A percentile compares a stretch with the other conserved stretches of the same genome.
Conservation (phyloP, 2,888 invertebrate species). For the Elmis aenea region DNA sequence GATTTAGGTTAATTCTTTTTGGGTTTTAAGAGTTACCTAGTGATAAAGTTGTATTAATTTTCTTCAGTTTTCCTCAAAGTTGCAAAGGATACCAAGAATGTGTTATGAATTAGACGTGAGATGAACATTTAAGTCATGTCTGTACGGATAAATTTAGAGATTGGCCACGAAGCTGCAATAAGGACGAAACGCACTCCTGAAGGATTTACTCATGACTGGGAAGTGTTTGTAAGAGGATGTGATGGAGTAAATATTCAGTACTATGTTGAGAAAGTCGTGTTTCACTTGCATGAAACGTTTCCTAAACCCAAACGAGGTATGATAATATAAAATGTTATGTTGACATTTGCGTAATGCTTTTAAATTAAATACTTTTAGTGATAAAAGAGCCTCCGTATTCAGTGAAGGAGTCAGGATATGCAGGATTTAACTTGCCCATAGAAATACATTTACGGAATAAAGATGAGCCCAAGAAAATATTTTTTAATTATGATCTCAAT, state of each 20-base stretch:
- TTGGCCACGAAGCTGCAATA: conserved; percentile 84
- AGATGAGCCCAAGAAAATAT: conserved; percentile 83
- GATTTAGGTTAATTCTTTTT: no score
- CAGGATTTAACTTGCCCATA: conserved; percentile 85
- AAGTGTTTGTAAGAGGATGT: conserved; percentile 85
- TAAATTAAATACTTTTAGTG: conserved; percentile 54
- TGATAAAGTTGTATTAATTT: no score
- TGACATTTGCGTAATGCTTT: conserved; percentile 35
- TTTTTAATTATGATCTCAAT: conserved; percentile 79
- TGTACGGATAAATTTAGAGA: conserved; percentile 80
- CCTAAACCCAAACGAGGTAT: conserved; percentile 86
- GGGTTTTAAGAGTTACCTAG: no score
- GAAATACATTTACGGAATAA: conserved; percentile 85
- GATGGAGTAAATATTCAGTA: conserved; percentile 83
- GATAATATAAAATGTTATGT: conserved; percentile 13
- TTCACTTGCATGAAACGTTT: conserved; percentile 87
- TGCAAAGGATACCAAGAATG: no score
- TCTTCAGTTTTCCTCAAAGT: no score
- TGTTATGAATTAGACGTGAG: no score
- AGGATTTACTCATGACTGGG: conserved; percentile 97
- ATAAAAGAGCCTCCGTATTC: conserved; percentile 87
- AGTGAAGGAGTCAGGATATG: conserved; percentile 92
- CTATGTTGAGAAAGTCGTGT: conserved; percentile 90
- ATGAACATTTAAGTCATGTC: conserved; percentile 47
- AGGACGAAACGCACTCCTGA: conserved; percentile 78